Base-by-base conservation (phyloP, 2,113 vertebrate genomes). In the Tapirus terrestris region DNA sequence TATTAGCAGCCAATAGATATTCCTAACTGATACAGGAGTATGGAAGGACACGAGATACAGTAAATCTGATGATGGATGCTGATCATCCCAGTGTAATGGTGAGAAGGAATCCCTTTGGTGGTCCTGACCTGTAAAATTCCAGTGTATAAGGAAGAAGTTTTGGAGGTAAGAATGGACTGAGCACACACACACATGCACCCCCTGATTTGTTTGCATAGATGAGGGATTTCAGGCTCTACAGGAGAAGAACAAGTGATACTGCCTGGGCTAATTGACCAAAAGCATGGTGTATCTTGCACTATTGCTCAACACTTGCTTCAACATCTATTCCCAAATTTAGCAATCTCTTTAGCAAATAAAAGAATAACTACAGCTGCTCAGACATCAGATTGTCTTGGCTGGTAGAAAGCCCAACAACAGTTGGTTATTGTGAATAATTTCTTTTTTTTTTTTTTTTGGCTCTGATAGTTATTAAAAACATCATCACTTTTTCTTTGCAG, bases 401-500 rank as follows among this genome's bases (percentile, higher is more conserved):
- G 12, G 29, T 5, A 70, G 80, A 90, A 90, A 16, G 39, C 51
- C 21, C 65, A 85, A 63, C 16, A 77, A 45, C 83, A 88, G 29
- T 17, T 56, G 6, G 83, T 67, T 79, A 81, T 45, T 86, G 61
- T 56, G 58, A 93, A 33, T 12, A 65, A 31, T 60, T 88, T 60
- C 43, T 56, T 45, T 56, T 45, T 39, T 60, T 88, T 60, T 43
- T 56, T 45, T 56, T 45, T 39, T 29, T 3, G 65, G 20, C n/a
- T 76, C 89, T 53, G 61, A 60, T 43, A 25, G 70, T 63, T 63
- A 25, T 68, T 91, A 93, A 87, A 98, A 89, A 81, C 31, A 94
- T 61, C 25, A 63, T 73, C 31, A 84, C 33, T 51, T 93, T 97
- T 89, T 89, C 56, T 97, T 87, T 97, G 58, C 27, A 79, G 67